phyloP scores from a whole-genome alignment of 2,888 invertebrate species.

The Adela reaumurella region DNA sequence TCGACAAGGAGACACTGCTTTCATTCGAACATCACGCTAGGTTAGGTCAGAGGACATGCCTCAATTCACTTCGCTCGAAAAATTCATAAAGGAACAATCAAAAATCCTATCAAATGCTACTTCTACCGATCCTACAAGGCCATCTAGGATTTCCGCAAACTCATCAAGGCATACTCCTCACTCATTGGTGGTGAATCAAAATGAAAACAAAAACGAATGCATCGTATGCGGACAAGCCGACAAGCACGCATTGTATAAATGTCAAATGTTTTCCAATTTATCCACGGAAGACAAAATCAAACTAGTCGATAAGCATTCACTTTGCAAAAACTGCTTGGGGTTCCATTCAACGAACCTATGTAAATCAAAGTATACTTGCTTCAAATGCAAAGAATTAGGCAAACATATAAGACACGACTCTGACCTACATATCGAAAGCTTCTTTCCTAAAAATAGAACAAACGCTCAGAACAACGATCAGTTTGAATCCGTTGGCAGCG shows the following conservation, averaged over 20 bases:
- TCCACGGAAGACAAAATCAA: background rate
- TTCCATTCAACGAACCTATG: background rate
- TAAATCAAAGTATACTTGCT: background rate
- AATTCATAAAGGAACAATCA: background rate
- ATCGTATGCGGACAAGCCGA: background rate
- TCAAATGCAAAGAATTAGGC: background rate
- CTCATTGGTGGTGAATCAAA: background rate
- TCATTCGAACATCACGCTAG: background rate
- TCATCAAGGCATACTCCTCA: background rate
- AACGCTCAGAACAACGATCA: background rate
- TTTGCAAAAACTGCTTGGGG: background rate
- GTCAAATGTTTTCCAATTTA: background rate
- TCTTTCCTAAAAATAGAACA: background rate
- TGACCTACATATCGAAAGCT: background rate
- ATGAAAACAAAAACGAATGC: background rate
- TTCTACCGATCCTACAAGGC: background rate
- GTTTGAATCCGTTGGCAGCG: background rate
- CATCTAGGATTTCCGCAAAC: background rate
- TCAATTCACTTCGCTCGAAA: background rate
- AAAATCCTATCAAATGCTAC: background rate
- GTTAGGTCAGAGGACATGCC: background rate
- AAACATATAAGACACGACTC: background rate
- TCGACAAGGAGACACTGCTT: constrained; percentile 12
- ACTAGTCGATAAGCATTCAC: background rate
- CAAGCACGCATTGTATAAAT: background rate